These are phyloP conservation scores for Sakesphorus luctuosus DNA, from an alignment of 2,113 vertebrate genomes.

Conservation along the genomic window DNA sequence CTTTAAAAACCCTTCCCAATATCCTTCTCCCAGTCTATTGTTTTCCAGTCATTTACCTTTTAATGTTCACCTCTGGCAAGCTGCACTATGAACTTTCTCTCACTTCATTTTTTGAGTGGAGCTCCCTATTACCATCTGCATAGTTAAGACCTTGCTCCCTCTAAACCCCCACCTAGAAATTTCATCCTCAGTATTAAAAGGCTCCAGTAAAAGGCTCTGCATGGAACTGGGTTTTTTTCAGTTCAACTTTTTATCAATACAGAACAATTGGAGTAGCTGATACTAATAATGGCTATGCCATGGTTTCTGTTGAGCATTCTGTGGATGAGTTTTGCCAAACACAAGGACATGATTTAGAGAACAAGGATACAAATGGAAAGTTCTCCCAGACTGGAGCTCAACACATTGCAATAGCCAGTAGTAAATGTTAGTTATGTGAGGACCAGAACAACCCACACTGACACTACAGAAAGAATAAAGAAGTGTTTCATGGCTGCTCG, in stretches of 20 bases:
- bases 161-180: not conserved
- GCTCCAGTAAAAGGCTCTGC: not conserved
- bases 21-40: not conserved
- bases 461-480: not conserved
- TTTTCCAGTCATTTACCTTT: not conserved
- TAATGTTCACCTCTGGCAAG: not conserved
- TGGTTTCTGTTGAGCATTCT: not conserved
- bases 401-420: not conserved
- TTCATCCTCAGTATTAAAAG: not conserved
- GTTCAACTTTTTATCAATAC: not conserved
- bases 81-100: not conserved
- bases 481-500: not conserved
- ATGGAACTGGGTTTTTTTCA: not conserved
- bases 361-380: not conserved
- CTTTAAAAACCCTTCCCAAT: not conserved
- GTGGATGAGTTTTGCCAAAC: rapidly evolving
- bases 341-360: not conserved
- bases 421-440: not conserved
- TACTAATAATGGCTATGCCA: not conserved
- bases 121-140: not conserved
- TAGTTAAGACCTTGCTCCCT: not conserved
- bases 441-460: not conserved
- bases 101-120: not conserved
- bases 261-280: not conserved
- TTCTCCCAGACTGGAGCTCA: not conserved